Evolutionary conservation across 35 echinoderm and acorn worm genomes (phyloP).

Genomic region (Heliocidaris erythrogramma): DNA sequence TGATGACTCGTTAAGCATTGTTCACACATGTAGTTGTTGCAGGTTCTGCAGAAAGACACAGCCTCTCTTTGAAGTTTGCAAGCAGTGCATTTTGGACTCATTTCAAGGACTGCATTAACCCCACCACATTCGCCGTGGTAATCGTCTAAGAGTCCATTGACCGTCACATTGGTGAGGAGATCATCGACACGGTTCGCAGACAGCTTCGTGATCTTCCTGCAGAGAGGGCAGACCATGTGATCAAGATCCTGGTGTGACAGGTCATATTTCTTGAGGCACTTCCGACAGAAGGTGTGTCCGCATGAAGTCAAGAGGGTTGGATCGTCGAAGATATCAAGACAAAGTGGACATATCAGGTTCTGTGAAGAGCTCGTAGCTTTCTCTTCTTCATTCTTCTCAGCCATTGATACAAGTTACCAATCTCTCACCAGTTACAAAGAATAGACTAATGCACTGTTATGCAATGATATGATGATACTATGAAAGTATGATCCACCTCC

Average conservation of each 20-base stretch:
- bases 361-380: neutral
- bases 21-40: neutral
- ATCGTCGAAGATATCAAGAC: neutral
- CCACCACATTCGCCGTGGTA: neutral
- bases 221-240: conserved; percentile 12
- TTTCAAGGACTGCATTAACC: neutral
- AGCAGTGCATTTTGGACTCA: neutral
- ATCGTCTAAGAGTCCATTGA: neutral
- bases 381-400: no score
- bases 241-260: neutral
- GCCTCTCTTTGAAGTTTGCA: neutral
- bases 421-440: no score
- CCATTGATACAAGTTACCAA: no score
- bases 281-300: neutral
- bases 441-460: no score
- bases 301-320: neutral
- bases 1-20: no score
- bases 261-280: neutral
- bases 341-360: neutral
- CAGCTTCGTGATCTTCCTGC: neutral
- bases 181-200: conserved; percentile 17
- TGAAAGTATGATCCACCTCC: no score
- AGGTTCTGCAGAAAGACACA: conserved; percentile 5
- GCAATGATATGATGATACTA: no score
- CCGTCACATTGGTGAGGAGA: neutral